A percentile compares a stretch with the other conserved stretches of the same genome.
These are phyloP conservation scores for Heterotis niloticus DNA, from an alignment of 2,113 vertebrate genomes.

Conservation along the genomic window DNA sequence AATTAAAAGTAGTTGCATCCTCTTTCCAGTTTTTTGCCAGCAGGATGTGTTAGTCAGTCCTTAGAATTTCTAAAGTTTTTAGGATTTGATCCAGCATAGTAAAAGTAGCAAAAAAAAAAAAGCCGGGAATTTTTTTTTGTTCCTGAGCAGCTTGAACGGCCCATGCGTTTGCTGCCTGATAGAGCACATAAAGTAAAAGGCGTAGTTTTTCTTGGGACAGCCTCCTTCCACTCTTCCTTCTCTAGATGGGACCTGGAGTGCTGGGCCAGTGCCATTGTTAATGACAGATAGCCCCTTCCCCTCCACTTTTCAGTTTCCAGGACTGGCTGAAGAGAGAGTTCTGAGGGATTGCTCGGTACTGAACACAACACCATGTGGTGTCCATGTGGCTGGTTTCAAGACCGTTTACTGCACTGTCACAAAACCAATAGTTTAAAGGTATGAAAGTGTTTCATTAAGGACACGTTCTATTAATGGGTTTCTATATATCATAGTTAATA, in stretches of 20 bases:
- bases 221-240: background rate
- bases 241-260: background rate
- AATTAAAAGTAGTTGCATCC: background rate
- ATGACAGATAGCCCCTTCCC: background rate
- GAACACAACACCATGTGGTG: background rate
- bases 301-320: background rate
- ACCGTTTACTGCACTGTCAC: background rate
- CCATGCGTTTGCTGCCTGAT: background rate
- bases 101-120: background rate
- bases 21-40: background rate
- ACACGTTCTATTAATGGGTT: background rate
- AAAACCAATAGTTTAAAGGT: background rate
- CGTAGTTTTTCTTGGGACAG: background rate
- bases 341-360: background rate
- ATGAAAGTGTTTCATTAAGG: background rate
- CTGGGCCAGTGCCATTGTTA: constrained; percentile 9
- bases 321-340: background rate
- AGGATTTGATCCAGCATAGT: background rate
- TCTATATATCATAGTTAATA: too few relatives aligned
- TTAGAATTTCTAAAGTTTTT: background rate
- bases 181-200: background rate
- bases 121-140: background rate
- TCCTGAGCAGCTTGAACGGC: background rate
- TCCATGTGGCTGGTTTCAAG: background rate
- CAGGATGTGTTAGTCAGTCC: background rate